phyloP scores from a whole-genome alignment of 64 coral and sea anemone species.

The Pocillopora verrucosa region DNA sequence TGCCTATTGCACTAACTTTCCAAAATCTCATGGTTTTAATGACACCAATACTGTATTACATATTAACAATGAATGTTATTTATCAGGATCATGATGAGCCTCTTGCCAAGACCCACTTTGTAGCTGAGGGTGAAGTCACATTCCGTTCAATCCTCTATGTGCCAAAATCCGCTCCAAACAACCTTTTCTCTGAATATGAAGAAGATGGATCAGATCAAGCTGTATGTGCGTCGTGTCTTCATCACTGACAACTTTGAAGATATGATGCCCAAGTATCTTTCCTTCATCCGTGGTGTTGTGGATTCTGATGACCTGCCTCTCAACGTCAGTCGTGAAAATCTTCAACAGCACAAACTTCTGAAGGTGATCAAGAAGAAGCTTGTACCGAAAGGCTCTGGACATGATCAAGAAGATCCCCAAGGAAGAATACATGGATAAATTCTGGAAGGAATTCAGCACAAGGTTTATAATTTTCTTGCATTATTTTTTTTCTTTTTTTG shows the following conservation, averaged over 20 bases:
- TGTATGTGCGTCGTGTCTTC: conserved; percentile 98
- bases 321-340: conserved; percentile 94
- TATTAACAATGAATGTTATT: neutral
- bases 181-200: conserved; percentile 97
- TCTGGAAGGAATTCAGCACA: conserved; percentile 99
- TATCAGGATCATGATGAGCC: conserved; percentile 92
- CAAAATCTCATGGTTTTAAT: too few species aligned
- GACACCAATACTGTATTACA: neutral
- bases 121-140: conserved; percentile 98
- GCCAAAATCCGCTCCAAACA: conserved; percentile 73
- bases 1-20: too few species aligned
- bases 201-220: conserved; percentile 93
- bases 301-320: conserved; percentile 96
- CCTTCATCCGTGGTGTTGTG: conserved; percentile 87
- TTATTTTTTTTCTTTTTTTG: neutral
- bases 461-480: conserved; percentile 48
- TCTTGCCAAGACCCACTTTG: conserved; percentile 86
- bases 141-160: conserved; percentile 98
- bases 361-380: conserved; percentile 99
- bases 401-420: conserved; percentile 99
- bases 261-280: conserved; percentile 99
- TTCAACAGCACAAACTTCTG: conserved; percentile 96
- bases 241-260: conserved; percentile 99
- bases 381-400: conserved; percentile 93
- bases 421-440: conserved; percentile 97